Conservation (phyloP, 2,888 invertebrate species). For the Pandemis corylana region DNA sequence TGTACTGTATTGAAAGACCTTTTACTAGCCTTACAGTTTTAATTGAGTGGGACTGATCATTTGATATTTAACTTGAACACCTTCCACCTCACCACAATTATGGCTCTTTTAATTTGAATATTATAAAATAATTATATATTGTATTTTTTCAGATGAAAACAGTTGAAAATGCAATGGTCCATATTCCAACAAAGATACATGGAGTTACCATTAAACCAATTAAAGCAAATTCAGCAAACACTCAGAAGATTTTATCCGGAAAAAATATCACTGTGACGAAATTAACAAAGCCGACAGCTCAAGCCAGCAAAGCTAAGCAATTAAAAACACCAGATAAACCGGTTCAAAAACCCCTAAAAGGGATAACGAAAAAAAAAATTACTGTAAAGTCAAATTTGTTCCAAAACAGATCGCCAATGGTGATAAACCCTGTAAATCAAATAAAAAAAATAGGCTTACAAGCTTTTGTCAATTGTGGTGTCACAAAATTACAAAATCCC, state of each 20-base stretch:
- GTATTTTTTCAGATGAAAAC: constrained; percentile 65
- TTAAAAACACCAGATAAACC: constrained; percentile 50
- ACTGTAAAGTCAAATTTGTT: neutral
- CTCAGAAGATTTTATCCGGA: constrained; percentile 51
- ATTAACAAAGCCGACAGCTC: constrained; percentile 46
- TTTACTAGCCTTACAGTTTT: too few relatives aligned
- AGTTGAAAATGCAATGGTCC: constrained; percentile 73
- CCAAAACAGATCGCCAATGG: neutral
- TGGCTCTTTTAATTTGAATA: neutral
- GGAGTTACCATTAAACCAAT: constrained; percentile 65
- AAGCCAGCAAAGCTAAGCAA: constrained; percentile 47
- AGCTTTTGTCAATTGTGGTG: constrained; percentile 1
- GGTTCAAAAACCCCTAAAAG: constrained; percentile 39
- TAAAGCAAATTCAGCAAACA: constrained; percentile 46
- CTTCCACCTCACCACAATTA: neutral
- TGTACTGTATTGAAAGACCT: too few relatives aligned
- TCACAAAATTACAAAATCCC: constrained; percentile 45
- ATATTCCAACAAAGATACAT: constrained; percentile 66
- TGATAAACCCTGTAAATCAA: constrained; percentile 25
- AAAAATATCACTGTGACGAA: constrained; percentile 53
- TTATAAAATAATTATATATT: neutral
- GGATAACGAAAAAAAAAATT: constrained; percentile 21
- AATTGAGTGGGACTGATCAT: too few relatives aligned
- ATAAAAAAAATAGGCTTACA: neutral
- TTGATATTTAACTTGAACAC: too few relatives aligned